Percentiles rank a stretch among this genome's conserved stretches.
These are phyloP conservation scores for Dinoponera quadriceps DNA, from an alignment of 1,140 invertebrate species.

Conservation along the genomic window DNA sequence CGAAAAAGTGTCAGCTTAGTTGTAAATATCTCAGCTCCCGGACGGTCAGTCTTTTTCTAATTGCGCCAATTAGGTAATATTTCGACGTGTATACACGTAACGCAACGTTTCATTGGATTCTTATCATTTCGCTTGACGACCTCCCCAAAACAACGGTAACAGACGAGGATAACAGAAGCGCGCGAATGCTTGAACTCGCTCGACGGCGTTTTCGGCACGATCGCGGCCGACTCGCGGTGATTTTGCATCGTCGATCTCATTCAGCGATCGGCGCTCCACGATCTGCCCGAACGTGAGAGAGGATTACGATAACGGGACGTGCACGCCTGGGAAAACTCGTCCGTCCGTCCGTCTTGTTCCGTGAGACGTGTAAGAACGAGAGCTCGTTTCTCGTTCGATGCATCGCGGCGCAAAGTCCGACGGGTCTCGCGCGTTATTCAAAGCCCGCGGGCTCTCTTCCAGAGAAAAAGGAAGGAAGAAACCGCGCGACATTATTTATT, in stretches of 20 bases:
- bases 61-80: too few relatives aligned
- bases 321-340: conserved; percentile 71
- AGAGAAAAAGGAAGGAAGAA: conserved; percentile 1
- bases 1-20: too few relatives aligned
- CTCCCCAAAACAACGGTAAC: too few relatives aligned
- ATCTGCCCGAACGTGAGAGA: conserved; percentile 70
- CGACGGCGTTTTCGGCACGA: conserved; percentile 19
- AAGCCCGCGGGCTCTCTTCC: neutral
- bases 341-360: conserved; percentile 66
- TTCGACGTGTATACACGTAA: too few relatives aligned
- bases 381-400: conserved; percentile 20
- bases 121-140: too few relatives aligned
- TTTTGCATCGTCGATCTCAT: conserved; percentile 46
- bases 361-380: conserved; percentile 56
- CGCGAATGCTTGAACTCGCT: conserved; percentile 32
- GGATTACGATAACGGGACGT: conserved; percentile 74
- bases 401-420: conserved; percentile 13
- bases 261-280: conserved; percentile 58
- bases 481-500: conserved; percentile 67
- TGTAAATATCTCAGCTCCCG: too few relatives aligned
- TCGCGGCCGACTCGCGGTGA: conserved; percentile 49
- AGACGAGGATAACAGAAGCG: neutral
- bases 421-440: neutral
- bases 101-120: too few relatives aligned
- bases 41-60: too few relatives aligned